Percentiles rank a stretch among this genome's conserved stretches.
phyloP scores from a whole-genome alignment of 2,888 invertebrate genomes.

The Aradus depressus region DNA sequence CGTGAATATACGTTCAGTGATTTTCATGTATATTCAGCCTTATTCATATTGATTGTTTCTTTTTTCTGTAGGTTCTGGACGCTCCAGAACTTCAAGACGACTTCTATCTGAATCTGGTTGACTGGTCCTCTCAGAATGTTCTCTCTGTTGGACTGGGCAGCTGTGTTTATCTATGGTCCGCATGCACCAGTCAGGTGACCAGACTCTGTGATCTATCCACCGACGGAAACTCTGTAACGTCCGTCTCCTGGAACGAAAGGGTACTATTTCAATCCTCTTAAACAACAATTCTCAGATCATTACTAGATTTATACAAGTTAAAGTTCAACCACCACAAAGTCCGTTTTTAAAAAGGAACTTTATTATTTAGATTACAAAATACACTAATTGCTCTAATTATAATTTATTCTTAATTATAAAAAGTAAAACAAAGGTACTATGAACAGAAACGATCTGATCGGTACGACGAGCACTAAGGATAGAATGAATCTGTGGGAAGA shows the following conservation, averaged over 20 bases:
- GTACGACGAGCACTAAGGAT: too few species aligned
- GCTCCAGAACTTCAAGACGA: slow-evolving; percentile 97
- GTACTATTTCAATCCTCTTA: too few species aligned
- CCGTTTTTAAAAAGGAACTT: too few species aligned
- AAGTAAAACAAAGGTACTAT: too few species aligned
- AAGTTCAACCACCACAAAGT: too few species aligned
- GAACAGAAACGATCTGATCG: too few species aligned
- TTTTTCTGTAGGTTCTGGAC: slow-evolving; percentile 53
- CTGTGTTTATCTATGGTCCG: slow-evolving; percentile 98
- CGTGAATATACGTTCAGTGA: not conserved
- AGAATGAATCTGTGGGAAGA: too few species aligned
- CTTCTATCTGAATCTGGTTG: slow-evolving; percentile 95
- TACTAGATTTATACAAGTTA: too few species aligned
- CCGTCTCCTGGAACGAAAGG: slow-evolving; percentile 98
- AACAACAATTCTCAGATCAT: too few species aligned
- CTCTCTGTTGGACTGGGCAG: slow-evolving; percentile 94
- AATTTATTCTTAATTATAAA: too few species aligned
- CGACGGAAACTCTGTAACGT: slow-evolving; percentile 91
- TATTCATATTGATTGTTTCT: not conserved
- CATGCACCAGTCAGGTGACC: slow-evolving; percentile 95
- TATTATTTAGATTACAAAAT: too few species aligned
- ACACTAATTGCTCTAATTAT: too few species aligned
- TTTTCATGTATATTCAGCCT: not conserved
- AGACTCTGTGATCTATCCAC: slow-evolving; percentile 87
- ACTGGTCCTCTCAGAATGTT: slow-evolving; percentile 98